Conservation (phyloP, 2,797 vertebrate species). For the Falco concolor region DNA sequence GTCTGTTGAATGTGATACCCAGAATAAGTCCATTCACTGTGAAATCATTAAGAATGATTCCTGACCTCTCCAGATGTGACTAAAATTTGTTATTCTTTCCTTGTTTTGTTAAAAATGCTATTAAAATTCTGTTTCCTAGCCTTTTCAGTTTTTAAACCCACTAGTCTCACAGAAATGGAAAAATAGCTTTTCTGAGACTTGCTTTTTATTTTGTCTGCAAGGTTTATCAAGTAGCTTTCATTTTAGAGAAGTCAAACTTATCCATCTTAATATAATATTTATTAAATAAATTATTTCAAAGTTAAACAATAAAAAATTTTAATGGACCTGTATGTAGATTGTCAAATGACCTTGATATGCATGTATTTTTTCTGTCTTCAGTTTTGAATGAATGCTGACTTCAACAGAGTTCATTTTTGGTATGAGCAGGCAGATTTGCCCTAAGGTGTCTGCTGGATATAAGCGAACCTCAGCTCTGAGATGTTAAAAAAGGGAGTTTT, state of each 20-base stretch:
- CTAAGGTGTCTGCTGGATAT: background rate
- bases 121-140: background rate
- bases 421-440: background rate
- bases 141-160: background rate
- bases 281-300: background rate
- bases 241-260: background rate
- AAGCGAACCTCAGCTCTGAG: background rate
- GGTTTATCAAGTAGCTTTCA: background rate
- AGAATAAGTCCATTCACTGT: background rate
- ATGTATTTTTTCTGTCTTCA: background rate
- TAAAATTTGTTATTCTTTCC: background rate
- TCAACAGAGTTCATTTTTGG: rapidly evolving
- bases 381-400: background rate
- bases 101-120: background rate
- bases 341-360: background rate
- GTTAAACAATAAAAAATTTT: background rate
- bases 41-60: background rate
- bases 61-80: background rate
- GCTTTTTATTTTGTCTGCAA: background rate
- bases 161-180: background rate
- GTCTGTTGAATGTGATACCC: background rate
- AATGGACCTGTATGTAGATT: background rate
- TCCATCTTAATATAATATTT: background rate
- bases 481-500: background rate
- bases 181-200: background rate